Base-by-base conservation (phyloP, 2,113 vertebrate genomes). In the Anolis carolinensis region DNA sequence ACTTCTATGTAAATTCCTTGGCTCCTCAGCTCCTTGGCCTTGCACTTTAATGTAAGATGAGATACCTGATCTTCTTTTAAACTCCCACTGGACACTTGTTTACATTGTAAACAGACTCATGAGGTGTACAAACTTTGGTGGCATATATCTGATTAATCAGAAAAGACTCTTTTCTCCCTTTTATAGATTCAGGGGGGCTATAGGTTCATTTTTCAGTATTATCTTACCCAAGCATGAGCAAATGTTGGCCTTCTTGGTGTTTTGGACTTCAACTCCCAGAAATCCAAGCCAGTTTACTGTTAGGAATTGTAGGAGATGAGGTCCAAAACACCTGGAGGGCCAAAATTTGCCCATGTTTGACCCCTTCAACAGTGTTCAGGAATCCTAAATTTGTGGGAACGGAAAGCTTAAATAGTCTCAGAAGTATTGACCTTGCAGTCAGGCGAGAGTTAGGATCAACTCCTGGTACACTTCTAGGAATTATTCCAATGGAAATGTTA, bases 11-110 rank as follows among this genome's bases (percentile, higher is more conserved):
- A 55, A 16, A 76, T 84, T 7, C 20, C 18, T 75, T 8, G 36
- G 2, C 27, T 91, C 92, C 79, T 87, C 93, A 81, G 27, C 1
- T 4, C 2, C 30, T n/a, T 50, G 83, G 88, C 77, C 55, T 87
- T 90, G 65, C 83, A 80, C 11, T 88, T 7, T 83, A 85, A 90
- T 23, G 4, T 21, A 48, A 81, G 68, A 84, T 20, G 85, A 85
- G 85, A 79, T 6, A 87, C 70, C 62, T 82, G 6, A 87, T 86
- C 87, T 92, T 34, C 50, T 36, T 8, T 68, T 77, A 59, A 63
- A 32, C 68, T 83, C 74, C 36, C 85, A 82, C 52, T 30, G 68
- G 77, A 62, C 32, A 86, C 25, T 30, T 48, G 21, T 55, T 83
- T 86, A 83, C 18, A 55, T 30, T 72, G 83, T 82, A 86, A 92